These are phyloP conservation scores for Menidia beryllina DNA, from an alignment of 2,113 vertebrate species.

Conservation along the genomic window DNA sequence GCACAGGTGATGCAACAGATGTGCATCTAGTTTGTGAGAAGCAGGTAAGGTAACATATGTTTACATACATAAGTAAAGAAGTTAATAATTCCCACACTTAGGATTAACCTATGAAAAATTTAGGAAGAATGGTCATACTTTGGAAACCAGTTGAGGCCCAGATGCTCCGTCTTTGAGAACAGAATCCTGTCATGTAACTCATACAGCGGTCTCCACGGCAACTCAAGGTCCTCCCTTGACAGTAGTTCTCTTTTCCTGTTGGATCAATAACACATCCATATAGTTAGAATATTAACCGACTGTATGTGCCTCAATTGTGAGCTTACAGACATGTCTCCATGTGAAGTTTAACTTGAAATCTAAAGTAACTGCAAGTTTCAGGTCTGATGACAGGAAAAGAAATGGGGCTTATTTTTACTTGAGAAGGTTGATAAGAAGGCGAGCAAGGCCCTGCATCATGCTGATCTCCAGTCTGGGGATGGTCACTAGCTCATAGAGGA, in stretches of 20 bases:
- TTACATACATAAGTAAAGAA: not conserved
- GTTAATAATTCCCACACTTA: not conserved
- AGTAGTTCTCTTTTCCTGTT: conserved; percentile 95
- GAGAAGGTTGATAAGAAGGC: conserved; percentile 93
- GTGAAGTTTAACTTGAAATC: too few relatives aligned
- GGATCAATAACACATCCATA: conserved; percentile 34
- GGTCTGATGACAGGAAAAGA: not conserved
- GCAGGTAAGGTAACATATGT: not conserved
- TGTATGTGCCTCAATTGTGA: too few relatives aligned
- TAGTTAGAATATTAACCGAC: too few relatives aligned
- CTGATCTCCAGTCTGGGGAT: conserved; percentile 96
- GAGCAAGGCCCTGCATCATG: conserved; percentile 97
- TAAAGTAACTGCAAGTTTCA: not conserved
- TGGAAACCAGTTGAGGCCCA: conserved; percentile 98
- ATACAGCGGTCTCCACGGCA: conserved; percentile 94
- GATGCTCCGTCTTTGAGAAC: conserved; percentile 97
- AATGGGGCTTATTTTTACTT: conserved; percentile 86
- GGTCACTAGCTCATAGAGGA: conserved; percentile 94
- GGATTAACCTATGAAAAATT: not conserved
- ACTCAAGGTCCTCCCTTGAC: conserved; percentile 93
- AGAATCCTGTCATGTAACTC: conserved; percentile 95
- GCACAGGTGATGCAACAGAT: not conserved
- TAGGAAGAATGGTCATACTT: conserved; percentile 85
- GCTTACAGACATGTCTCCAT: too few relatives aligned
- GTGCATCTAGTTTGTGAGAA: not conserved